Evolutionary conservation across 37 sponge, comb jelly and placozoan species (phyloP).

Genomic region (Chondrosia reniformis): DNA sequence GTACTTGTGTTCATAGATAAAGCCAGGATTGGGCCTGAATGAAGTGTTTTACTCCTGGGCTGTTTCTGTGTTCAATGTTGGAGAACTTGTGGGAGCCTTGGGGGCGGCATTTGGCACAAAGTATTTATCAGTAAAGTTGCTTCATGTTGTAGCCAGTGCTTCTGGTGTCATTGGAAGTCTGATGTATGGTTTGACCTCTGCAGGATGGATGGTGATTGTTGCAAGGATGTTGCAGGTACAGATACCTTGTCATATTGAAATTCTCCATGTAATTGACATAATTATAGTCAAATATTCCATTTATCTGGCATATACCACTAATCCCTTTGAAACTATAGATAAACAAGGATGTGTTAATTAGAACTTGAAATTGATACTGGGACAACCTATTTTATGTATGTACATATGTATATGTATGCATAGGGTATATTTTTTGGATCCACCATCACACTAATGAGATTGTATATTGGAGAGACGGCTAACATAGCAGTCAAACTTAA

Average conservation of each 20-base stretch:
- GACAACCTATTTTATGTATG: too few species aligned
- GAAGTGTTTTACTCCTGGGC: constrained; percentile 39
- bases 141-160: neutral
- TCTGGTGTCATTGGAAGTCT: constrained; percentile 4
- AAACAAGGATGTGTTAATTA: too few species aligned
- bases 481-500: constrained; percentile 1
- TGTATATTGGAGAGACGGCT: constrained; percentile 14
- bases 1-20: too few species aligned
- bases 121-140: constrained; percentile 10
- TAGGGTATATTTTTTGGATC: too few species aligned
- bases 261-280: too few species aligned
- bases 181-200: constrained; percentile 15
- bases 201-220: constrained; percentile 49
- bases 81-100: constrained; percentile 28
- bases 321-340: too few species aligned
- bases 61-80: constrained; percentile 22
- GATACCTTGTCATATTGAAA: too few species aligned
- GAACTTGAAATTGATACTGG: too few species aligned
- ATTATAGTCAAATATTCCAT: too few species aligned
- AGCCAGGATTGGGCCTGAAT: constrained; percentile 40
- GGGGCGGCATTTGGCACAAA: neutral
- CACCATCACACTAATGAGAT: neutral
- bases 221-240: constrained; percentile 25
- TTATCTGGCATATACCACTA: too few species aligned
- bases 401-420: too few species aligned